Evolutionary conservation across 1,140 invertebrate genomes (phyloP).

Genomic region (Mylabris phalerata): DNA sequence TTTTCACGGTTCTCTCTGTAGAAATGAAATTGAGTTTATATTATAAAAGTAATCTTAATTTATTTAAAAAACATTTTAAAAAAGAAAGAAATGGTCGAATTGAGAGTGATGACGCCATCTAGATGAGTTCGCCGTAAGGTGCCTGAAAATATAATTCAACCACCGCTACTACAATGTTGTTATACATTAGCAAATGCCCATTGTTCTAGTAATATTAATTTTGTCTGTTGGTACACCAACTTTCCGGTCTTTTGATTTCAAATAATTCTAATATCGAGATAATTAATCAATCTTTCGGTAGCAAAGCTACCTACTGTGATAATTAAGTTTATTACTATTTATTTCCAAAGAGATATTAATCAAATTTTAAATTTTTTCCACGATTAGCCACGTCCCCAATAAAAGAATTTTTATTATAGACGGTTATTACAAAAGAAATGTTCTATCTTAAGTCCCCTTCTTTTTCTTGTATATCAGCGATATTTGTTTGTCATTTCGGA

Average conservation of each 20-base stretch:
- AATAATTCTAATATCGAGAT: constrained; percentile 14
- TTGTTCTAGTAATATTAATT: background rate
- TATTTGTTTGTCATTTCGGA: too few relatives aligned
- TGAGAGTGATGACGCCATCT: constrained; percentile 5
- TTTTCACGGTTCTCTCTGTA: background rate
- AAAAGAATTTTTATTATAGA: too few relatives aligned
- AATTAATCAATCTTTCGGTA: constrained; percentile 19
- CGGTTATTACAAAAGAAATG: too few relatives aligned
- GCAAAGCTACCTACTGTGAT: constrained; percentile 12
- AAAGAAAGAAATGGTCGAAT: background rate
- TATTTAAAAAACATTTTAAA: background rate
- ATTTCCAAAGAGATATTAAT: constrained; percentile 17
- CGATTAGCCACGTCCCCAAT: too few relatives aligned
- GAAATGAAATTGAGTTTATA: too few relatives aligned
- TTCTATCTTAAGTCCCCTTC: too few relatives aligned
- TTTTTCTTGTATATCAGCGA: too few relatives aligned
- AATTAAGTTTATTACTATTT: constrained; percentile 3
- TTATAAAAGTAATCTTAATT: too few relatives aligned
- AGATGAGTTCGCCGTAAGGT: background rate
- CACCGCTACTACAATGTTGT: background rate
- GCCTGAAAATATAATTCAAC: background rate
- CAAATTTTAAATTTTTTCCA: too few relatives aligned
- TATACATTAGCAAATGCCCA: background rate
- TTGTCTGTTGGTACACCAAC: background rate
- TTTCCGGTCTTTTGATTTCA: constrained; percentile 12